Percentiles rank a stretch among this genome's conserved stretches.
These are phyloP conservation scores for Macrosiphum euphorbiae DNA, from an alignment of 2,888 invertebrate genomes.

Conservation along the genomic window DNA sequence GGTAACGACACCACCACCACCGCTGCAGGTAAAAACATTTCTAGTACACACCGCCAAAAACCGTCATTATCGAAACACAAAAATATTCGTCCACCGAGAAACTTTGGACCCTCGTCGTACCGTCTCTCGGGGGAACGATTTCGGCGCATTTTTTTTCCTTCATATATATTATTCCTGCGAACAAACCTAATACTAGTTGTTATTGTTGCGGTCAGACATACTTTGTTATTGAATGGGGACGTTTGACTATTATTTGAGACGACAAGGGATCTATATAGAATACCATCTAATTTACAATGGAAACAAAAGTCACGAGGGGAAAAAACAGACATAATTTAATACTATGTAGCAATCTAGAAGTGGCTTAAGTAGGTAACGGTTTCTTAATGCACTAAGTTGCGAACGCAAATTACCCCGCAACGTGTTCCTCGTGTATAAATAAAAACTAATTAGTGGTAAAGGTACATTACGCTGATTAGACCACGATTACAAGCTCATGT, in stretches of 20 bases:
- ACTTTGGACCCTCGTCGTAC: slow-evolving; percentile 20
- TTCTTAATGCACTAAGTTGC: slow-evolving; percentile 21
- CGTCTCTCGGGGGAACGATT: slow-evolving; percentile 48
- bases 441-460: not conserved
- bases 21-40: slow-evolving; percentile 45
- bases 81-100: not conserved
- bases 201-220: slow-evolving; percentile 26
- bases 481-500: not conserved
- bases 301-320: slow-evolving; percentile 3
- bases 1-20: not conserved
- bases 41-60: slow-evolving; percentile 6
- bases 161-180: not conserved
- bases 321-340: not conserved
- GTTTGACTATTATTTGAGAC: not conserved
- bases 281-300: slow-evolving; percentile 27
- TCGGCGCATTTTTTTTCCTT: not conserved
- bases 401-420: not conserved
- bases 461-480: not conserved
- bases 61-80: not conserved
- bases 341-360: not conserved
- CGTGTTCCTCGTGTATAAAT: not conserved
- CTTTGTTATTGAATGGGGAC: slow-evolving; percentile 39
- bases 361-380: not conserved
- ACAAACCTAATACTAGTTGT: slow-evolving; percentile 42
- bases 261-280: not conserved